These are phyloP conservation scores for silkworm (Bombyx mori) DNA, from an alignment of 1,140 invertebrate genomes.

Conservation along the genomic window DNA sequence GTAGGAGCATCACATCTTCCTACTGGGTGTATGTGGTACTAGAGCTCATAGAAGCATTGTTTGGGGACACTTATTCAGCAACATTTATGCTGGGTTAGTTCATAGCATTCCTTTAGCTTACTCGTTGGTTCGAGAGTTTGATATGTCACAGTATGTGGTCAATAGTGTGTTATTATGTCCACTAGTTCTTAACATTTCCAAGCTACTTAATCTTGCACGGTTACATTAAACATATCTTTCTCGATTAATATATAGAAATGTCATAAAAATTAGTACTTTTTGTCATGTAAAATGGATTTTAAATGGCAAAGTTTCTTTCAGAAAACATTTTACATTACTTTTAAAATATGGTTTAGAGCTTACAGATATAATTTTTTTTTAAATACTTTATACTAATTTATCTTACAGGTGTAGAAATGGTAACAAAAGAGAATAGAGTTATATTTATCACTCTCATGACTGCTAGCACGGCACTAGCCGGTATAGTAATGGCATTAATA, in stretches of 20 bases:
- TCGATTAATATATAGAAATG: too few species aligned
- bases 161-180: too few species aligned
- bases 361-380: neutral
- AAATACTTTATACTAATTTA: neutral
- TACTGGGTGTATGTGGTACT: slow-evolving; percentile 29
- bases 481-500: slow-evolving; percentile 22
- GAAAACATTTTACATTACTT: too few species aligned
- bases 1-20: slow-evolving; percentile 29
- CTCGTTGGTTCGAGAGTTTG: too few species aligned
- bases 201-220: too few species aligned
- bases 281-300: too few species aligned
- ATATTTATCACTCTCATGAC: slow-evolving; percentile 11
- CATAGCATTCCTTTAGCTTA: neutral
- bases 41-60: slow-evolving; percentile 35
- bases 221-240: too few species aligned
- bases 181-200: too few species aligned
- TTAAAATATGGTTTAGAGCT: too few species aligned
- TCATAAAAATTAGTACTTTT: too few species aligned
- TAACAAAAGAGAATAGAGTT: slow-evolving; percentile 20
- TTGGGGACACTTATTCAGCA: slow-evolving; percentile 34
- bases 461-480: slow-evolving; percentile 25
- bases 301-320: too few species aligned
- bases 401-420: slow-evolving; percentile 42
- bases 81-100: slow-evolving; percentile 18
- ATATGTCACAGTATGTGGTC: too few species aligned